These are phyloP conservation scores for Microtus ochrogaster DNA, from an alignment of 2,113 vertebrate species.

Conservation along the genomic window DNA sequence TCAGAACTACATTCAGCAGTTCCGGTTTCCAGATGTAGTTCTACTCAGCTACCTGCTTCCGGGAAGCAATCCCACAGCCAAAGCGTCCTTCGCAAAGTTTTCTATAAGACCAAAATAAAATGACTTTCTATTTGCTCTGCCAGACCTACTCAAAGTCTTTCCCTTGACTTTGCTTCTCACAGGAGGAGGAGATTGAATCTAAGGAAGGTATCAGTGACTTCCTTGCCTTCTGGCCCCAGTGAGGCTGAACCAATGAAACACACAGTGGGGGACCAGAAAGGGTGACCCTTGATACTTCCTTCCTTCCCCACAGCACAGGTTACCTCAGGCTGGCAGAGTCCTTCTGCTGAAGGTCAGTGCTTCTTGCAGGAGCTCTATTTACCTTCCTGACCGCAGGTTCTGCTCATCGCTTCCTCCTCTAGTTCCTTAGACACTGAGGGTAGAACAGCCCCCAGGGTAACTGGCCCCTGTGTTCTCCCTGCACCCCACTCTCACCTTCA, in stretches of 20 bases:
- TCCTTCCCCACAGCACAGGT: neutral
- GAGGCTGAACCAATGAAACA: neutral
- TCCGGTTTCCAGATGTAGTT: neutral
- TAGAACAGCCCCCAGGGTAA: neutral
- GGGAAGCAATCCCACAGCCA: neutral
- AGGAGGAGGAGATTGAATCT: neutral
- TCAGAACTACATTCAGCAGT: neutral
- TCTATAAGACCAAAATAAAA: constrained; percentile 18
- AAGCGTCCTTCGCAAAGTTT: neutral
- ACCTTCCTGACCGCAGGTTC: neutral
- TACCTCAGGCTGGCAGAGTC: neutral
- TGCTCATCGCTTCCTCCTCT: neutral
- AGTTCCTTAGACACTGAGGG: neutral
- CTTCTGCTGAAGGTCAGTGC: neutral
- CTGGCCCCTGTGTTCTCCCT: neutral
- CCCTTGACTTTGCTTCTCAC: neutral
- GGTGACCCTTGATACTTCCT: neutral
- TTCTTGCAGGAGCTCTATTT: neutral
- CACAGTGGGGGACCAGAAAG: neutral
- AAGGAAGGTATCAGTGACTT: neutral
- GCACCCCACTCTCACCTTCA: neutral
- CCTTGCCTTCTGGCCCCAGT: neutral
- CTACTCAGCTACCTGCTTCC: neutral
- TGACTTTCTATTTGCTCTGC: neutral
- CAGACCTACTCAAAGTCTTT: neutral